Evolutionary conservation across 1,140 invertebrate species (phyloP), one percentile per base, ranked within the genome.

Genomic region (Arctopsyche grandis): DNA sequence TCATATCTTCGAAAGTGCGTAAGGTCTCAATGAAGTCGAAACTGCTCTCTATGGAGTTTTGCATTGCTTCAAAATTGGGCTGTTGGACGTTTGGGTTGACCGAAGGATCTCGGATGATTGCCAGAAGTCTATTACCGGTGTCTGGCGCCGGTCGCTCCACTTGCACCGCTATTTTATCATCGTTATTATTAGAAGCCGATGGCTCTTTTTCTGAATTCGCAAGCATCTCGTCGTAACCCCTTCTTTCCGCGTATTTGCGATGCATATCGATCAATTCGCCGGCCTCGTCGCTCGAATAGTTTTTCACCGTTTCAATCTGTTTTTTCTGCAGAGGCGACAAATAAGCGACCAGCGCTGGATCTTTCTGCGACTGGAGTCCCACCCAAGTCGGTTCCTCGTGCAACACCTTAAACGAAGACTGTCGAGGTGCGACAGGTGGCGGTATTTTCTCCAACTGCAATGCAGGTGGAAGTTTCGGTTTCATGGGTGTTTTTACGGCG

Each of bases 271-370:
- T 85, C 48, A 94, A 85, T 77, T 91, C 89, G 82, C 91, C 91
- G 0, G 88, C 89, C 82, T 89, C 87, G 77, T 89, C 86, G 43
- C 85, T 87, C 43, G 84, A 83, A 0, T 88, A 83, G 12, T 88
- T 85, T 69, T 88, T 87, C 19, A 86, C 88, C 82, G 85, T 86
- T 79, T 87, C 88, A 79, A 90, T 86, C 26, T 89, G 83, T 66
- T 89, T 87, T 83, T 91, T 91, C 83, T 94, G 93, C 0, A 91
- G 91, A 0, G 93, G 93, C 0, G 93, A 94, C 9, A 94, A 85
- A 84, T 92, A 94, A 0, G 93, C 87, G 38, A 93, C 85, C 0
- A 92, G 43, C 73, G 87, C 87, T 0, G 91, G 90, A 83, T 93
- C 91, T 26, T 86, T 85, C 52, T 87, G 85, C 0, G 90, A 90